These are phyloP conservation scores for Hirtodrosophila duncani DNA, from an alignment of 2,888 invertebrate genomes.

Conservation along the genomic window DNA sequence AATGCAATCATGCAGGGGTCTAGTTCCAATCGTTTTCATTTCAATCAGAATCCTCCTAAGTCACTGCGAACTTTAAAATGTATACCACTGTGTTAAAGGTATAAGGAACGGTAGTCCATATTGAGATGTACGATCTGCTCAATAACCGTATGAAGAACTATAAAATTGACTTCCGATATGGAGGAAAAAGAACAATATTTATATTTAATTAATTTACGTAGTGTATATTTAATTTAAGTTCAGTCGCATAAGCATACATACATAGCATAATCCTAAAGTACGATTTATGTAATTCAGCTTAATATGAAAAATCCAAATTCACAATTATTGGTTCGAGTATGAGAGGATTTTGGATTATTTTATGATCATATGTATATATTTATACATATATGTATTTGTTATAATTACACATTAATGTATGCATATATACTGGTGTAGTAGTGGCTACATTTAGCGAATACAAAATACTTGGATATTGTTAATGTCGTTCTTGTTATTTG, in stretches of 20 bases:
- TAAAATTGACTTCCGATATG: too few species aligned
- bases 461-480: conserved; percentile 52
- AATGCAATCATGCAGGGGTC: too few species aligned
- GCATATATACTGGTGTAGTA: not conserved
- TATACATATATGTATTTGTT: conserved; percentile 22
- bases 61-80: too few species aligned
- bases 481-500: conserved; percentile 18
- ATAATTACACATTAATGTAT: conserved; percentile 20
- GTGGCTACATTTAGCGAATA: conserved; percentile 19
- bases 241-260: conserved; percentile 70
- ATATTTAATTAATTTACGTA: conserved; percentile 36
- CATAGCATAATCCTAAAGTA: conserved; percentile 69
- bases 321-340: not conserved
- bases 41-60: too few species aligned
- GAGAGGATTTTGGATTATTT: too few species aligned
- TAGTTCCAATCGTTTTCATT: too few species aligned
- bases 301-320: too few species aligned
- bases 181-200: too few species aligned
- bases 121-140: conserved; percentile 26
- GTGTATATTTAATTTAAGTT: conserved; percentile 67
- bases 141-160: not conserved
- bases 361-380: not conserved
- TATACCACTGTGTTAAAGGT: too few species aligned
- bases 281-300: conserved; percentile 67
- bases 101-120: too few species aligned